Evolutionary conservation across 2,113 vertebrate species (phyloP), one percentile per base, ranked within the genome.

Genomic region (Petaurus breviceps): DNA sequence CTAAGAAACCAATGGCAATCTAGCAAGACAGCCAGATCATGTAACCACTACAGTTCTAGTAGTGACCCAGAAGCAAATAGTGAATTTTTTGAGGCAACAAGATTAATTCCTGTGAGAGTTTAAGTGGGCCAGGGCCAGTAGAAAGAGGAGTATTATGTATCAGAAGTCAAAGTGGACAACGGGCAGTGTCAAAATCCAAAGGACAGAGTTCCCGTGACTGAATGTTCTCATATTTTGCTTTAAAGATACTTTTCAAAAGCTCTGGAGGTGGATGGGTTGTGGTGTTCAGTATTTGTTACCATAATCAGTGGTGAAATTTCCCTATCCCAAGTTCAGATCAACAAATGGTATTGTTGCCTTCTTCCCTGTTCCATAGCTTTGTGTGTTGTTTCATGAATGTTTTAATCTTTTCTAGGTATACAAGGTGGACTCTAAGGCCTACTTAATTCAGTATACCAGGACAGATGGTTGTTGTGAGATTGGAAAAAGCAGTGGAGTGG

Each of bases 361-460:
- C 89, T 90, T 91, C 90, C 93, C 0, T 90, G 96, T 97, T 90
- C 11, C 90, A 68, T 68, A 37, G 11, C 3, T 68, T 68, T 68
- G 94, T 47, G 12, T 92, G 92, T 92, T 89, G 50, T 54, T 92
- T 90, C 37, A 25, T 54, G 95, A 93, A 94, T 91, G 95, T 92
- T 54, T 94, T 97, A 25, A 46, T 53, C 31, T 68, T 95, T 95
- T 96, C 94, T 93, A 25, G 14, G 53, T 92, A 12, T 68, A 95
- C 89, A 93, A 96, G 97, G 94, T 47, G 95, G 96, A 93, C 28
- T 68, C 91, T 8, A 96, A 95, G 96, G 96, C 93, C 94, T 95
- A 57, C 50, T 0, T 90, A 68, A 95, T 51, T 92, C 96, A 97
- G 96, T 94, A 91, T 96, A 95, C 57, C 31, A 77, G 92, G 96